A percentile compares a stretch with the other conserved stretches of the same genome.
Evolutionary conservation across 2,113 vertebrate genomes (phyloP).

Genomic region (Pimephales promelas): DNA sequence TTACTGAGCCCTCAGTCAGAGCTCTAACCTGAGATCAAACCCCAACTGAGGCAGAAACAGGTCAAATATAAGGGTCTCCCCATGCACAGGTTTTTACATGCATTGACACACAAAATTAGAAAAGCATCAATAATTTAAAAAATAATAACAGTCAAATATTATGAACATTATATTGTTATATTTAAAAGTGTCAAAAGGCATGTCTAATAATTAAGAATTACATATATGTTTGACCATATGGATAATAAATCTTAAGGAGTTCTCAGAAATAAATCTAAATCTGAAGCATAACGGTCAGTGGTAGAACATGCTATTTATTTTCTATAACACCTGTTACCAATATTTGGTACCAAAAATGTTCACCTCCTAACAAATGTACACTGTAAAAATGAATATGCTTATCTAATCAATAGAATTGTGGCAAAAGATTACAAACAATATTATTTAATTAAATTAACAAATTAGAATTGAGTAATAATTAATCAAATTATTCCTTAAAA

Average conservation of each 20-base stretch:
- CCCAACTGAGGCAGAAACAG: background rate
- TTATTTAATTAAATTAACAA: too few relatives aligned
- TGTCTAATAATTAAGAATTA: background rate
- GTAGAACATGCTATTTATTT: background rate
- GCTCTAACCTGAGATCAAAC: background rate
- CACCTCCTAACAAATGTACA: too few relatives aligned
- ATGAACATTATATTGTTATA: background rate
- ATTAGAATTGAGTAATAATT: too few relatives aligned
- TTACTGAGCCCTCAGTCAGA: constrained; percentile 6
- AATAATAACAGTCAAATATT: background rate
- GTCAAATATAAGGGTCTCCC: background rate
- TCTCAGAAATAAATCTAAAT: background rate
- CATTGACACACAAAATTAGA: background rate
- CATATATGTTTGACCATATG: too few relatives aligned
- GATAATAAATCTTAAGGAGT: too few relatives aligned
- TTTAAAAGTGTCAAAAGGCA: background rate
- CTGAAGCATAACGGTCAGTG: background rate
- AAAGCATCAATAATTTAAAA: background rate
- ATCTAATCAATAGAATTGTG: too few relatives aligned
- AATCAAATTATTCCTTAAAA: too few relatives aligned
- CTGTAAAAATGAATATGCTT: too few relatives aligned
- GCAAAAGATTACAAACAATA: too few relatives aligned
- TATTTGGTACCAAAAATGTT: too few relatives aligned
- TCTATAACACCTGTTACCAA: background rate
- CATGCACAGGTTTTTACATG: background rate